Evolutionary conservation across 2,888 invertebrate genomes (phyloP).

Genomic region (Apodemia hepburni): DNA sequence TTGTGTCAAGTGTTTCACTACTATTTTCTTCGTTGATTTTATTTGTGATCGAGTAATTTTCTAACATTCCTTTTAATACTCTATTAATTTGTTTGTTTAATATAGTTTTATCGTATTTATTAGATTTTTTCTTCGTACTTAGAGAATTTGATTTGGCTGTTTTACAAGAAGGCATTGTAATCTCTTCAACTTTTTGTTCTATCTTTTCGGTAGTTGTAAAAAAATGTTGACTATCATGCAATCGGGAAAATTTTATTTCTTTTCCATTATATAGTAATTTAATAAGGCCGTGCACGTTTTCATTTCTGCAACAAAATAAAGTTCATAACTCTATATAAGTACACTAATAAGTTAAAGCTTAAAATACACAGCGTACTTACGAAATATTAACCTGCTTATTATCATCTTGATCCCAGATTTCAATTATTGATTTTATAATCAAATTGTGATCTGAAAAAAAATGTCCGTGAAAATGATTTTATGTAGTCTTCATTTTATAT

Average conservation of each 20-base stretch:
- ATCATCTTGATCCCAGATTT: conserved; percentile 42
- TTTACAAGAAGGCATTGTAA: neutral
- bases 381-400: conserved; percentile 31
- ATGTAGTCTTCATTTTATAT: neutral
- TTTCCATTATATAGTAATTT: conserved; percentile 58
- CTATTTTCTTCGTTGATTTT: conserved; percentile 20
- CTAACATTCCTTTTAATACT: conserved; percentile 29
- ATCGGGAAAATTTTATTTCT: conserved; percentile 41
- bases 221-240: conserved; percentile 28
- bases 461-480: neutral
- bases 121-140: neutral
- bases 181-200: conserved; percentile 18
- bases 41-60: conserved; percentile 21
- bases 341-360: neutral
- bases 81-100: conserved; percentile 26
- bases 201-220: conserved; percentile 18
- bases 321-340: neutral
- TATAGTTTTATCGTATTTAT: conserved; percentile 19
- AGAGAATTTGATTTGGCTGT: neutral
- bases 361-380: conserved; percentile 39
- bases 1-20: conserved; percentile 21
- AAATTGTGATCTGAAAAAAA: conserved; percentile 43
- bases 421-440: conserved; percentile 54
- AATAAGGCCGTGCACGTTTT: conserved; percentile 49
- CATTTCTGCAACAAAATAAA: conserved; percentile 41